Percentiles rank a stretch among this genome's conserved stretches.
Conservation (phyloP, 2,797 vertebrate species). For the Selene dorsalis region DNA sequence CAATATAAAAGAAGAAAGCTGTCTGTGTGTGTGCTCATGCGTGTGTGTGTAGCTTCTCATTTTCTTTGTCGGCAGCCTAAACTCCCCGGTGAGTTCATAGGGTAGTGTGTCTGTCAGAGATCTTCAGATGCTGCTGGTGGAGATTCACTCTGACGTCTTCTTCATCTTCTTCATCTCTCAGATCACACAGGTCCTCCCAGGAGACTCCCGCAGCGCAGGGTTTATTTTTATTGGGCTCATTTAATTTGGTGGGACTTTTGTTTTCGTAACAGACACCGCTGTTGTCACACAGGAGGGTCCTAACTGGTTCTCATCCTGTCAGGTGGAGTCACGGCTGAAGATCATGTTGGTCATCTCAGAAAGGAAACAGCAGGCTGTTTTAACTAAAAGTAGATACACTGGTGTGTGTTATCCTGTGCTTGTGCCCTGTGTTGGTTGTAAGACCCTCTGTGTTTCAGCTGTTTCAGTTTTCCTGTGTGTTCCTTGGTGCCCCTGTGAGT, state of each 20-base stretch:
- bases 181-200: conserved; percentile 28
- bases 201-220: conserved; percentile 22
- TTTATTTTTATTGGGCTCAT: conserved; percentile 49
- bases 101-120: conserved; percentile 37
- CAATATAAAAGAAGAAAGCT: too few species aligned
- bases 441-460: too few species aligned
- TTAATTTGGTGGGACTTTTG: conserved; percentile 35
- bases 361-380: neutral
- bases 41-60: conserved; percentile 6
- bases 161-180: conserved; percentile 37
- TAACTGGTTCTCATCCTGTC: neutral
- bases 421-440: too few species aligned
- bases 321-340: neutral
- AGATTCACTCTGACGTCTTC: conserved; percentile 29
- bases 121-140: conserved; percentile 35
- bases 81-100: conserved; percentile 31
- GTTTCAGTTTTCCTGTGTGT: too few species aligned
- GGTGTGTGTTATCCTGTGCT: too few species aligned
- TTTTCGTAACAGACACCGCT: conserved; percentile 2
- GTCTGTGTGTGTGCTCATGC: too few species aligned
- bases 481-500: too few species aligned
- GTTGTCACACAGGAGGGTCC: neutral
- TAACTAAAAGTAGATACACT: neutral
- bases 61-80: conserved; percentile 20
- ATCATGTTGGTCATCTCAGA: neutral